Conservation (phyloP, 2,113 vertebrate species). For the Ploceus nigricollis region DNA sequence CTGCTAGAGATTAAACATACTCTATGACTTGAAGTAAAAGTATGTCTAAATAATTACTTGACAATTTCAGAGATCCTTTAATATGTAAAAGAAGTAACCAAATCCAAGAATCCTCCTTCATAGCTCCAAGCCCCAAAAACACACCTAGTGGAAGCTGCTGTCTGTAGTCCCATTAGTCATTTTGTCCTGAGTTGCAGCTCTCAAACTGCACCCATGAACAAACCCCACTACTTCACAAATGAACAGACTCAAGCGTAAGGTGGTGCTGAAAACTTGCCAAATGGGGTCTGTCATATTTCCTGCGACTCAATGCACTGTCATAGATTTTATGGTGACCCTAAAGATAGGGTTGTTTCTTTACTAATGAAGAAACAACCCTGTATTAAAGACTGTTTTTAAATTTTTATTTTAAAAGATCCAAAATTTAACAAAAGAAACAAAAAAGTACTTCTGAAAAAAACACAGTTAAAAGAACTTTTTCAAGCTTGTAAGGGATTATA, state of each 20-base stretch:
- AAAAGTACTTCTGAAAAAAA: neutral
- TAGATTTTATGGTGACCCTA: neutral
- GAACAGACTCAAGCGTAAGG: neutral
- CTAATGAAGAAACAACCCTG: neutral
- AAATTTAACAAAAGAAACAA: neutral
- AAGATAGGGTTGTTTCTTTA: neutral
- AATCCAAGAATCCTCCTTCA: neutral
- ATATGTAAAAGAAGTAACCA: neutral
- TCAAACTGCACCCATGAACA: neutral
- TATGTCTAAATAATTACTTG: neutral
- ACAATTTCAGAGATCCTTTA: neutral
- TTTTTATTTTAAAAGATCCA: neutral
- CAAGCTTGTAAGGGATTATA: neutral
- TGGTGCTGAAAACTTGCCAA: neutral
- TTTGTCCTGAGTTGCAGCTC: neutral
- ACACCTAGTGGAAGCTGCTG: neutral
- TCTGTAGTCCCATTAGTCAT: neutral
- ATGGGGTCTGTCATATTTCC: fast-evolving
- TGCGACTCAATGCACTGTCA: neutral
- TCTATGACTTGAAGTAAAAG: neutral
- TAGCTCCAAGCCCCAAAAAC: neutral
- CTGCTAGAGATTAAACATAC: neutral
- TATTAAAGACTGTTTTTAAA: neutral
- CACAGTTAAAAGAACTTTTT: neutral
- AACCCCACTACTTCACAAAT: neutral